Evolutionary conservation across 2,797 vertebrate genomes (phyloP), one percentile per base, ranked within the genome.

Genomic region (Florisuga fusca): DNA sequence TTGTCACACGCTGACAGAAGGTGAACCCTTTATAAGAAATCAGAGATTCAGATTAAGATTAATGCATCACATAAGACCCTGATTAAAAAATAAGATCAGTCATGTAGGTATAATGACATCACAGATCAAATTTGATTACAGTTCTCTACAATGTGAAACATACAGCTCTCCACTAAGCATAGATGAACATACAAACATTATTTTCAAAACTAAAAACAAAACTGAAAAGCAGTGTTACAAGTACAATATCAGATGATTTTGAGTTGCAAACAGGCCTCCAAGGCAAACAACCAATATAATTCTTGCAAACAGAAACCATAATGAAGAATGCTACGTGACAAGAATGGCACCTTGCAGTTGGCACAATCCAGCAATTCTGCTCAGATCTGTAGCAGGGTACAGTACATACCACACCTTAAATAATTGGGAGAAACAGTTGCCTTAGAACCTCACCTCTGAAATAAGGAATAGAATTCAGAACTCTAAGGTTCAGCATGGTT

Each of bases 1-100:
- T 12, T 8, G 98, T 97, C 93, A 98, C 97, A 36, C 83, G 98
- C 95, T 98, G 97, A 95, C 99, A 99, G 98, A 99, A 99, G 25
- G 97, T 97, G 95, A 99, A 99, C 19, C 96, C 98, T 99, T 96
- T 91, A 91, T 51, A 95, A 82, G 92, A 92, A 84, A 96, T 50
- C 43, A 94, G 51, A 94, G 15, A 14, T 75, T 84, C 58, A 75
- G 36, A 48, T 51, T 87, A 79, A 83, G 20, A 73, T 81, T 76
- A 63, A 66, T 27, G 5, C 33, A 77, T 36, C 23, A 16, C 12
- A 11, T 36, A 62, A 93, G 26, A 89, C 11, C 34, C 48, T 16
- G 4, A 19, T 51, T 79, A 38, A 72, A 91, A 84, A 75, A 50
- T 36, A 27, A 3, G 1, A 3, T 53, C 62, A 48, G 45, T 74